Conservation (phyloP, 2,113 vertebrate species). For the Perca flavescens region DNA sequence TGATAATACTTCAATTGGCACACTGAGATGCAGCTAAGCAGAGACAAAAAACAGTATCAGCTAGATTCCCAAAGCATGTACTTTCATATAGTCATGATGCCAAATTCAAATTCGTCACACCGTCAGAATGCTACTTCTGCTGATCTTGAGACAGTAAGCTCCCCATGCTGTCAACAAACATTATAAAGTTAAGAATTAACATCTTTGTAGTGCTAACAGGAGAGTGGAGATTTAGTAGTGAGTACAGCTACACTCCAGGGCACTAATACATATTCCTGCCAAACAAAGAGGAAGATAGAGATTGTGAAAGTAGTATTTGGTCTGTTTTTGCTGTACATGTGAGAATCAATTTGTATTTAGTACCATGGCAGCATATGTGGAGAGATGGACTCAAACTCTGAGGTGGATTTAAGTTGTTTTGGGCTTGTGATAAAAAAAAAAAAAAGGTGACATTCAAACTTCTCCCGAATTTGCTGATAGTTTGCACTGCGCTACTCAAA, state of each 20-base stretch:
- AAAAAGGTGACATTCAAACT: not conserved
- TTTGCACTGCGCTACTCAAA: not conserved
- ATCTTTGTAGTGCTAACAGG: slow-evolving; percentile 34
- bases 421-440: not conserved
- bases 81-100: slow-evolving; percentile 7
- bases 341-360: not conserved
- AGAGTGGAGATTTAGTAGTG: slow-evolving; percentile 19
- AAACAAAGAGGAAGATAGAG: not conserved
- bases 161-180: slow-evolving; percentile 26
- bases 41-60: not conserved
- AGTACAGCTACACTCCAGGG: slow-evolving; percentile 11
- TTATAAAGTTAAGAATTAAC: slow-evolving; percentile 26
- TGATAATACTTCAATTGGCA: not conserved
- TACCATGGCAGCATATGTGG: not conserved
- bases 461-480: not conserved
- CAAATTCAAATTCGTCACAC: slow-evolving; percentile 13
- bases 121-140: slow-evolving; percentile 4
- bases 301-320: not conserved
- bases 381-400: not conserved
- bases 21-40: slow-evolving; percentile 9
- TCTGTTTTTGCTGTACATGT: not conserved
- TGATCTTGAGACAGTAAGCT: slow-evolving; percentile 19
- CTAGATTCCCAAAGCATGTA: slow-evolving; percentile 10
- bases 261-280: slow-evolving; percentile 10
- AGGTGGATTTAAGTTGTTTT: not conserved